Percentiles rank a stretch among this genome's conserved stretches.
Conservation (phyloP, 2,797 vertebrate species). For the Labeo calbasu region DNA sequence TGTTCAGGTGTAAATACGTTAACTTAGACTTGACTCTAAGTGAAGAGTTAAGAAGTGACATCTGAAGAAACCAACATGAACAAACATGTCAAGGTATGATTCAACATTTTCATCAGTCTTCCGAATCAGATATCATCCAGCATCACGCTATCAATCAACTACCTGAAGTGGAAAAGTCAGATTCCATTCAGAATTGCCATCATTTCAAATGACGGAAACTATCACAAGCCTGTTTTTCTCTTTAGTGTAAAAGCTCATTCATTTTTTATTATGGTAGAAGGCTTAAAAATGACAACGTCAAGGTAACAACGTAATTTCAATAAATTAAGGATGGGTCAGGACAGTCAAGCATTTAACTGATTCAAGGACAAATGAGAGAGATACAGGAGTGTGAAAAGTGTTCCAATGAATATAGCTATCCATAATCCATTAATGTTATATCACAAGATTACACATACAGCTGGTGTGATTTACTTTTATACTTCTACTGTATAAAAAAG, state of each 20-base stretch:
- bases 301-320: background rate
- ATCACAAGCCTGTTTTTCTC: background rate
- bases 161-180: background rate
- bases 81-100: background rate
- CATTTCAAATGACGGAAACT: background rate
- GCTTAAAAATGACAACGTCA: background rate
- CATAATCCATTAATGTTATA: background rate
- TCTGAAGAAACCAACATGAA: constrained; percentile 4
- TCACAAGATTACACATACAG: background rate
- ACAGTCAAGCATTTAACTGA: background rate
- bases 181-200: background rate
- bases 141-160: background rate
- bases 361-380: background rate
- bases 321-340: background rate
- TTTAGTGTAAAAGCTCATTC: background rate
- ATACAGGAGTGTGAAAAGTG: background rate
- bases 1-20: background rate
- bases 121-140: background rate
- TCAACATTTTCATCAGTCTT: background rate
- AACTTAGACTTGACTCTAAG: background rate
- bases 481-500: too few relatives aligned
- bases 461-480: background rate
- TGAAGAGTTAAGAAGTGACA: background rate
- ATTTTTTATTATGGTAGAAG: background rate
- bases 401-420: background rate